These are phyloP conservation scores for Hemicordylus capensis DNA, from an alignment of 2,113 vertebrate species.

Conservation along the genomic window DNA sequence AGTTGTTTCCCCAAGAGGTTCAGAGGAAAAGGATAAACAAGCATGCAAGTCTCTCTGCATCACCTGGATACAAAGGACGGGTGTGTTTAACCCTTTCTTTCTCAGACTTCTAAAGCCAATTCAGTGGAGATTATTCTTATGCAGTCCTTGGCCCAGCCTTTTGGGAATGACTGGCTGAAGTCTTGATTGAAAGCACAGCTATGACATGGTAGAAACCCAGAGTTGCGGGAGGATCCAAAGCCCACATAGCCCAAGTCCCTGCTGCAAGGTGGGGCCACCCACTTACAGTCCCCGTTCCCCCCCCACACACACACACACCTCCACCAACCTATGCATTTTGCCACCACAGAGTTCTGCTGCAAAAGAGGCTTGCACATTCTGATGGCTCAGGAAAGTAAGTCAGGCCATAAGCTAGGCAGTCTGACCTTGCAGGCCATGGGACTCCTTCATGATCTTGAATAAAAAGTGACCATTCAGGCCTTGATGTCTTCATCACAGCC, in stretches of 20 bases:
- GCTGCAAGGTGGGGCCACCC: not conserved
- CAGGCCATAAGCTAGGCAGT: too few relatives aligned
- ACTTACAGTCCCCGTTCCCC: not conserved
- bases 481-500: not conserved
- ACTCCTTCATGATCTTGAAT: too few relatives aligned
- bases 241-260: not conserved
- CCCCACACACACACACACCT: too few relatives aligned
- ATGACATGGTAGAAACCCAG: not conserved
- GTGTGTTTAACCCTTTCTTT: not conserved
- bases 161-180: not conserved
- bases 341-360: not conserved
- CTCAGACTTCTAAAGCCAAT: not conserved
- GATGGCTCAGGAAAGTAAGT: too few relatives aligned
- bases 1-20: not conserved
- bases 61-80: not conserved
- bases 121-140: not conserved
- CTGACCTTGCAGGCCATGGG: too few relatives aligned
- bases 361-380: not conserved
- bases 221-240: not conserved
- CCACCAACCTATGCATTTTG: not conserved
- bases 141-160: not conserved
- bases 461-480: not conserved
- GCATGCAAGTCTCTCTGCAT: not conserved
- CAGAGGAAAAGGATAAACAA: not conserved
- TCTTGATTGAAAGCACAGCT: not conserved